Conservation (phyloP, 2,113 vertebrate genomes). For the Onychostruthus taczanowskii region DNA sequence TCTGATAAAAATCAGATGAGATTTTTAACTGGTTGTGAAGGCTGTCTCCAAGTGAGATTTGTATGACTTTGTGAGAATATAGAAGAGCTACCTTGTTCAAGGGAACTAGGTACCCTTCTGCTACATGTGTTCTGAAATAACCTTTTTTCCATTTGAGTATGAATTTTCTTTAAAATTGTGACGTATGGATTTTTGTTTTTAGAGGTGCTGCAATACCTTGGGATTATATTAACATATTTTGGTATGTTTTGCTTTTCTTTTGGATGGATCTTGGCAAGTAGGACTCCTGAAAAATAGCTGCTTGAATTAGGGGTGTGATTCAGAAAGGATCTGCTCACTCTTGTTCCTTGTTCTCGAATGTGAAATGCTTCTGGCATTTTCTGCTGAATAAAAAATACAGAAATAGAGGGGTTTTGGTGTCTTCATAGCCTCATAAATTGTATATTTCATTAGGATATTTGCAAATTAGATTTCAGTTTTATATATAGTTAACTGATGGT, state of each 20-base stretch:
- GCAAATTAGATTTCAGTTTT: neutral
- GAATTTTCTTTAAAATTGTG: neutral
- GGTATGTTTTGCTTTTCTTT: neutral
- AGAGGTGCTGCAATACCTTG: neutral
- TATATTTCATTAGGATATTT: neutral
- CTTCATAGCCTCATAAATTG: neutral
- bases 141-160: neutral
- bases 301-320: neutral
- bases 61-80: neutral
- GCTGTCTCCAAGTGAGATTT: neutral
- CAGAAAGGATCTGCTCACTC: neutral
- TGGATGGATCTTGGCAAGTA: neutral
- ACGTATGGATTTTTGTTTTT: neutral
- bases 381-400: neutral
- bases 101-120: neutral
- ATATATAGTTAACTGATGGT: neutral
- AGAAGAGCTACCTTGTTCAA: neutral
- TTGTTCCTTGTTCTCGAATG: neutral
- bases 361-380: neutral
- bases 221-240: neutral
- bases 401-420: neutral
- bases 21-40: neutral
- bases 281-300: neutral
- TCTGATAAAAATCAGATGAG: neutral
- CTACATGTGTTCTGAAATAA: neutral